Evolutionary conservation across 2,888 invertebrate genomes (phyloP).

Genomic region (Orchesella flavescens): DNA sequence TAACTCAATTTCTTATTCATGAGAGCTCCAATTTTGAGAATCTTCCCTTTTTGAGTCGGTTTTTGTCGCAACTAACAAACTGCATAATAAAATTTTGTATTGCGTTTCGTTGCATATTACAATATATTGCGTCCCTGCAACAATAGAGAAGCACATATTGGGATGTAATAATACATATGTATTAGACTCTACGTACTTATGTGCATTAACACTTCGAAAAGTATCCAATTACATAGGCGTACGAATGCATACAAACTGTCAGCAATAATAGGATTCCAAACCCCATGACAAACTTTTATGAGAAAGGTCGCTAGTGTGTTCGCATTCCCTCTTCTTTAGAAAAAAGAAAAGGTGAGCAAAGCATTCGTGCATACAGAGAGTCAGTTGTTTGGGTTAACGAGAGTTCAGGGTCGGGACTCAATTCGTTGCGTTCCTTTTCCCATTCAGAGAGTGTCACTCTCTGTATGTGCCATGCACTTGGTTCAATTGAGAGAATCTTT

Average conservation of each 20-base stretch:
- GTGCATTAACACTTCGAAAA: slow-evolving; percentile 26
- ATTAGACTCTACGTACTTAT: not conserved
- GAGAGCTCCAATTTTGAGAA: slow-evolving; percentile 11
- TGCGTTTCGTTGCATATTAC: too few species aligned
- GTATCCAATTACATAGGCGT: slow-evolving; percentile 40
- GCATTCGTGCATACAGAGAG: not conserved
- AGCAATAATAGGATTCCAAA: slow-evolving; percentile 12
- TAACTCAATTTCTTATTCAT: slow-evolving; percentile 33
- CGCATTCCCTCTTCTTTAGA: slow-evolving; percentile 7
- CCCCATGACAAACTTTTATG: slow-evolving; percentile 15
- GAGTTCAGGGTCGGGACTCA: slow-evolving; percentile 45
- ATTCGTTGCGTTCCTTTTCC: slow-evolving; percentile 16
- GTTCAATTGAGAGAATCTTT: not conserved
- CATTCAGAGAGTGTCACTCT: not conserved
- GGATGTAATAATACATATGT: slow-evolving; percentile 31
- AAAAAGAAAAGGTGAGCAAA: slow-evolving; percentile 14
- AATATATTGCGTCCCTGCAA: not conserved
- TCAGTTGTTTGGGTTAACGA: slow-evolving; percentile 25
- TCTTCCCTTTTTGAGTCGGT: slow-evolving; percentile 3
- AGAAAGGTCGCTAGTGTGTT: not conserved
- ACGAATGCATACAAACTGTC: slow-evolving; percentile 2
- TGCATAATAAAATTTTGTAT: slow-evolving; percentile 23
- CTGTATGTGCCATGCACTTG: not conserved
- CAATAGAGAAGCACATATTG: slow-evolving; percentile 20
- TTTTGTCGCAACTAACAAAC: slow-evolving; percentile 42